phyloP scores from a whole-genome alignment of 1,140 invertebrate species.

The Mesaphorura yosii region DNA sequence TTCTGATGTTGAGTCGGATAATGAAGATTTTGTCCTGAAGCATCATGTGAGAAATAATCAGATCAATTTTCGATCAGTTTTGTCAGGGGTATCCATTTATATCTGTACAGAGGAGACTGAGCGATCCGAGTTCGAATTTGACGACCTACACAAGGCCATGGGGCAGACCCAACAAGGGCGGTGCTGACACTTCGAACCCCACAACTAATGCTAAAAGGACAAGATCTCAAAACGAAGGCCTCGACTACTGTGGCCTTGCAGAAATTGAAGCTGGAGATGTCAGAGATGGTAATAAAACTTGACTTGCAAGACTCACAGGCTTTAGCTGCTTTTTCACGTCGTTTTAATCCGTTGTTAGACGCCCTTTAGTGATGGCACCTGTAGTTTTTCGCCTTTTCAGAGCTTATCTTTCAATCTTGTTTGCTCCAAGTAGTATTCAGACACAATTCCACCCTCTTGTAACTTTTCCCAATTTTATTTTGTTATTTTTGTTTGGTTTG shows the following conservation, averaged over 20 bases:
- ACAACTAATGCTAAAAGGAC: slow-evolving; percentile 42
- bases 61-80: background rate
- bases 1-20: slow-evolving; percentile 71
- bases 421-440: no score
- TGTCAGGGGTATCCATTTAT: background rate
- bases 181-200: no score
- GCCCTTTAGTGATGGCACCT: background rate
- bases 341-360: background rate
- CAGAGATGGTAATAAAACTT: slow-evolving; percentile 61
- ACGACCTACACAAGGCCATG: slow-evolving; percentile 74
- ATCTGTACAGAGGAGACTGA: slow-evolving; percentile 61
- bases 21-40: slow-evolving; percentile 66
- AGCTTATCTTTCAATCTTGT: no score
- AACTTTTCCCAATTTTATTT: slow-evolving; percentile 14
- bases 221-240: slow-evolving; percentile 79
- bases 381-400: background rate
- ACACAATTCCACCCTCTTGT: background rate
- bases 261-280: slow-evolving; percentile 91
- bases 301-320: slow-evolving; percentile 13
- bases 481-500: slow-evolving; percentile 16
- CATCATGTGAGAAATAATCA: slow-evolving; percentile 35
- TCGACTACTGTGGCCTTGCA: slow-evolving; percentile 49
- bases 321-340: background rate
- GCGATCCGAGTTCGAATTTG: slow-evolving; percentile 87
- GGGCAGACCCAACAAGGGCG: slow-evolving; percentile 53